Percentiles rank a stretch among this genome's conserved stretches.
Conservation (phyloP, 2,113 vertebrate species). For the Crocuta crocuta region DNA sequence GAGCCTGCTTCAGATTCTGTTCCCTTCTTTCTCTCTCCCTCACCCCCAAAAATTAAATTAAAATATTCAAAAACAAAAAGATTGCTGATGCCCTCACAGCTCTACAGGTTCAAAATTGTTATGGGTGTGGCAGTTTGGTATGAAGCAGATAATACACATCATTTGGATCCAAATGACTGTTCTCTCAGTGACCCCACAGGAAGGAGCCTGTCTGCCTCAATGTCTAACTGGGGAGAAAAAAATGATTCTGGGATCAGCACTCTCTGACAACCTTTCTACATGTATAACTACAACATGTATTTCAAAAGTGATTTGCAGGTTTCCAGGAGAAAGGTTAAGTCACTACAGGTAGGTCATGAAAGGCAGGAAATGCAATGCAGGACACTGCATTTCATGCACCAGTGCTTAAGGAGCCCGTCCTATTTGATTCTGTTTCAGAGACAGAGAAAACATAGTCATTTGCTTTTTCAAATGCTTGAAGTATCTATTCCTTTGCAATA, state of each 20-base stretch:
- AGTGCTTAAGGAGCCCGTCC: background rate
- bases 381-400: background rate
- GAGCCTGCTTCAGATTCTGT: too few species aligned
- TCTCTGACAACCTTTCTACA: background rate
- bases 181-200: background rate
- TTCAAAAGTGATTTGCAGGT: background rate
- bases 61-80: background rate
- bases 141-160: background rate
- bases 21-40: too few species aligned
- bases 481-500: background rate
- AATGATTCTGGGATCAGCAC: background rate
- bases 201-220: background rate
- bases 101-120: background rate
- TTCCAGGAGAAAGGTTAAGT: background rate
- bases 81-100: background rate
- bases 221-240: background rate
- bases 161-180: background rate
- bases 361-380: background rate
- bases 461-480: background rate
- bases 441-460: background rate
- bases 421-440: background rate
- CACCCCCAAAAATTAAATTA: too few species aligned
- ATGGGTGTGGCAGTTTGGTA: background rate
- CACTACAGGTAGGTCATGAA: background rate
- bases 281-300: background rate